phyloP scores from a whole-genome alignment of 2,888 invertebrate genomes.

The Drosophila sordidula region DNA sequence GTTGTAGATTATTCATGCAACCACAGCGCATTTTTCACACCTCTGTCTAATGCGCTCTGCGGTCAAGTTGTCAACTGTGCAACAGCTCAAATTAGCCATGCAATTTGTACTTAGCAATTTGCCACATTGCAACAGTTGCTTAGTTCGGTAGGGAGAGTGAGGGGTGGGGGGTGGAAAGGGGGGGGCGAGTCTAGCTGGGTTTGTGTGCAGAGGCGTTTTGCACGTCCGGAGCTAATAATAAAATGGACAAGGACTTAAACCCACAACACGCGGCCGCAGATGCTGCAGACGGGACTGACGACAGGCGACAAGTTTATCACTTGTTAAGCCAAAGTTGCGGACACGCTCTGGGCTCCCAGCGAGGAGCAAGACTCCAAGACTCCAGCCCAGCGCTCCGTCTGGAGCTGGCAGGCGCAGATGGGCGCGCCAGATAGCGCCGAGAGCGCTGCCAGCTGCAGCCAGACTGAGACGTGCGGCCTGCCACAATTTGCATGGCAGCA shows the following conservation, averaged over 20 bases:
- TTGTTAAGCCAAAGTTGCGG: constrained; percentile 57
- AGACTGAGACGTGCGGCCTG: constrained; percentile 8
- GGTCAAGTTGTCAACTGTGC: constrained; percentile 59
- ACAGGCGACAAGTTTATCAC: constrained; percentile 77
- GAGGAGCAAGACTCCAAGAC: constrained; percentile 11
- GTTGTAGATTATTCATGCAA: constrained; percentile 21
- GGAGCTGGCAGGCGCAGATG: constrained; percentile 61
- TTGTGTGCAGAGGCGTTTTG: constrained; percentile 56
- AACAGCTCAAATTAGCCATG: constrained; percentile 75
- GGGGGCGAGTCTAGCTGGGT: constrained; percentile 7
- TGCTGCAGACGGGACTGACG: constrained; percentile 46
- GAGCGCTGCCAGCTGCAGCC: constrained; percentile 11
- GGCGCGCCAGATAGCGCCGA: constrained; percentile 54
- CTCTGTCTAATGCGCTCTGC: constrained; percentile 38
- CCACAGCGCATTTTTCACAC: constrained; percentile 41
- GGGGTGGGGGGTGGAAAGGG: neutral
- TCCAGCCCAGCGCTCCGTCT: constrained; percentile 9
- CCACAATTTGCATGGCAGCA: constrained; percentile 53
- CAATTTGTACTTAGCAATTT: constrained; percentile 74
- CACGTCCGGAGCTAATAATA: constrained; percentile 51
- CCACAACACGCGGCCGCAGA: constrained; percentile 43
- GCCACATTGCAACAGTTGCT: constrained; percentile 48
- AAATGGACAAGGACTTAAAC: constrained; percentile 66
- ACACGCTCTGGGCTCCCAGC: constrained; percentile 42
- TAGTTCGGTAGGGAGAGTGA: neutral